Conservation (phyloP, 1,140 invertebrate genomes). For the Heliconius congener region DNA sequence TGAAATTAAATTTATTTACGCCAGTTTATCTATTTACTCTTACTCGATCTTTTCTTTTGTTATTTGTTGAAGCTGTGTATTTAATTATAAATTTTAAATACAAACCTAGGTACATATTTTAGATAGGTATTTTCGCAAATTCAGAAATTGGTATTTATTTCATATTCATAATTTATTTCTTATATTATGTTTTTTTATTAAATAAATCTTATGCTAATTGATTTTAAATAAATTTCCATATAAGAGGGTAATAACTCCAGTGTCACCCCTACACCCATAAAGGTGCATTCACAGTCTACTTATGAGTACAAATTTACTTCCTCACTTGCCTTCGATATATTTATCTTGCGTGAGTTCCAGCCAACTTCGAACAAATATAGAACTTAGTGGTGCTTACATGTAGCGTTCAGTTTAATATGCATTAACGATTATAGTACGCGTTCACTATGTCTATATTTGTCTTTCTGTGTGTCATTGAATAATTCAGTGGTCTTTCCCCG, state of each 20-base stretch:
- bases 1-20: conserved; percentile 80
- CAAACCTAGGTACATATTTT: too few species aligned
- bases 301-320: conserved; percentile 73
- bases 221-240: too few species aligned
- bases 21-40: conserved; percentile 69
- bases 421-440: conserved; percentile 49
- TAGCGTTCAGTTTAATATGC: conserved; percentile 62
- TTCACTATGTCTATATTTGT: conserved; percentile 76
- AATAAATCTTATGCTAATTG: too few species aligned
- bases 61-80: background rate
- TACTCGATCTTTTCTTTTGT: conserved; percentile 43
- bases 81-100: background rate
- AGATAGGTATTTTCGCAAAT: background rate
- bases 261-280: conserved; percentile 45
- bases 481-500: conserved; percentile 77
- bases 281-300: conserved; percentile 72
- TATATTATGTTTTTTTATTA: too few species aligned
- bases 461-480: conserved; percentile 79
- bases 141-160: background rate
- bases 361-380: conserved; percentile 68
- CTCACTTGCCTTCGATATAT: conserved; percentile 70
- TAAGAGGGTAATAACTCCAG: background rate
- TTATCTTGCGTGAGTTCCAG: conserved; percentile 69
- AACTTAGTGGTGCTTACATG: conserved; percentile 54
- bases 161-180: too few species aligned